phyloP scores from a whole-genome alignment of 1,140 invertebrate genomes.

The Procambarus clarkii region DNA sequence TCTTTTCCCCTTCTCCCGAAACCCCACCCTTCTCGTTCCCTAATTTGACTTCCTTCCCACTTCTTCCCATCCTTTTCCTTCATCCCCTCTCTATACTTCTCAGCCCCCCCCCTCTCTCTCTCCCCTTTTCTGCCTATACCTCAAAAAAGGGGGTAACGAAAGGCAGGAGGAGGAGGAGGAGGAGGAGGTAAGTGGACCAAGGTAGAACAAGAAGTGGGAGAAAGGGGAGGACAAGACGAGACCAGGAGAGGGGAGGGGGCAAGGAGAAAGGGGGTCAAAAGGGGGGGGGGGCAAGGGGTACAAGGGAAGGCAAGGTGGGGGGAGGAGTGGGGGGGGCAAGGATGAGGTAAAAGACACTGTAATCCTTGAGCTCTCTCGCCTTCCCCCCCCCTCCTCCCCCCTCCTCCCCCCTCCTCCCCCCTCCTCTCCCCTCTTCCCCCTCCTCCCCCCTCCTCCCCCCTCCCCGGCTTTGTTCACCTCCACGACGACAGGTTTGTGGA shows the following conservation, averaged over 20 bases:
- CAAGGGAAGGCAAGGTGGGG: not conserved
- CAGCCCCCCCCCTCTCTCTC: no score
- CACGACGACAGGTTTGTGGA: no score
- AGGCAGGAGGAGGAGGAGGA: not conserved
- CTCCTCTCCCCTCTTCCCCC: not conserved
- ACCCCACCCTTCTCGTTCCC: no score
- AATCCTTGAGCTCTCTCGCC: not conserved
- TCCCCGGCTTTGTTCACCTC: not conserved
- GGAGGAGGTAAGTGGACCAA: no score
- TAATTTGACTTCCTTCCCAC: no score
- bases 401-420: not conserved
- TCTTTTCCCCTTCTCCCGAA: no score
- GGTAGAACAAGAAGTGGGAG: not conserved
- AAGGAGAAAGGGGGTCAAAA: not conserved
- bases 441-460: constrained; percentile 16
- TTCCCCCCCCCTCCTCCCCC: not conserved
- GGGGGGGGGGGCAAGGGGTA: not conserved
- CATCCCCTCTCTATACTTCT: no score
- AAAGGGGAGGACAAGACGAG: not conserved
- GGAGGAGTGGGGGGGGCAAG: not conserved
- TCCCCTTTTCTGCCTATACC: no score
- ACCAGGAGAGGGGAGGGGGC: not conserved
- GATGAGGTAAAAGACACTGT: no score
- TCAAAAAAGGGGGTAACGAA: no score
- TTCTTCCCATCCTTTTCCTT: no score